These are phyloP conservation scores for Urocyon cinereoargenteus DNA, from an alignment of 2,797 vertebrate species.

Conservation along the genomic window DNA sequence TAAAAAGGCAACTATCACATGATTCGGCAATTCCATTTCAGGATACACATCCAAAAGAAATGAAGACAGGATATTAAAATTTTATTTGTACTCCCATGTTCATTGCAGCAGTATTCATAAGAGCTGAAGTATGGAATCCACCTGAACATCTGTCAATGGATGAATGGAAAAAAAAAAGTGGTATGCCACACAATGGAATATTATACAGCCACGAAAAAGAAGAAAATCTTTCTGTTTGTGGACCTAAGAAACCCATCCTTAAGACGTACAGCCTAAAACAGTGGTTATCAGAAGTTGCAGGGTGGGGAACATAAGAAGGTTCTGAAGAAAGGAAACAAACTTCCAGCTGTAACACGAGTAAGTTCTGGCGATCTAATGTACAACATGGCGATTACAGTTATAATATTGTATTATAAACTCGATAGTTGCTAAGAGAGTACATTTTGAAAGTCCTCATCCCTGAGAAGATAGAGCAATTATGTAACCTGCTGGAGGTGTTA, in stretches of 20 bases:
- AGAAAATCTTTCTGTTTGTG: background rate
- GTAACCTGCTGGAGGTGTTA: background rate
- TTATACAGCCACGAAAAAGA: background rate
- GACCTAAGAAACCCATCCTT: background rate
- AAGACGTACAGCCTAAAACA: background rate
- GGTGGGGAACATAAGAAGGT: background rate
- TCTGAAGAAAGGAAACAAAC: background rate
- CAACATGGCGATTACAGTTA: background rate
- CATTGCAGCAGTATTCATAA: background rate
- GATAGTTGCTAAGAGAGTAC: background rate
- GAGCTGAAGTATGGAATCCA: background rate
- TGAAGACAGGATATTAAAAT: background rate
- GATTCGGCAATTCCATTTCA: background rate
- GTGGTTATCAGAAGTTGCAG: background rate
- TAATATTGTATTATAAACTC: background rate
- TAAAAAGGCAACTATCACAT: background rate
- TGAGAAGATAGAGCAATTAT: background rate
- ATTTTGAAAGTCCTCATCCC: background rate
- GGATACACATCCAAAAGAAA: background rate
- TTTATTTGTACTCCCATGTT: background rate
- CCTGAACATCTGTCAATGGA: background rate
- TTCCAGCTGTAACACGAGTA: background rate
- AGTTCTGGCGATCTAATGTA: background rate
- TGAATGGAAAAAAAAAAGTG: background rate
- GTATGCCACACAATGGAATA: background rate